phyloP scores from a whole-genome alignment of 2,113 vertebrate species.

The Haemorhous mexicanus region DNA sequence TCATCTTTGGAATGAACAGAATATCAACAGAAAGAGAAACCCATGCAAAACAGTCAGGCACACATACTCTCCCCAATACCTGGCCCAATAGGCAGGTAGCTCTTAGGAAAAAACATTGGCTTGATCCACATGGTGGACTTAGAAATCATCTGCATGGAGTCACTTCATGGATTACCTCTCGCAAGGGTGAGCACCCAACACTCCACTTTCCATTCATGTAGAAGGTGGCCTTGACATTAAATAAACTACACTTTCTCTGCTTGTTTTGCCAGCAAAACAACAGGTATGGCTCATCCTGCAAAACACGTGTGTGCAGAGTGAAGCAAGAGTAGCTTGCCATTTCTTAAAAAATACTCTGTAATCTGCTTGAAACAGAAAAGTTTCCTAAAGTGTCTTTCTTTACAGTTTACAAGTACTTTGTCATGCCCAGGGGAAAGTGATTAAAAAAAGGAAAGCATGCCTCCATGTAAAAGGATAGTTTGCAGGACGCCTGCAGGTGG shows the following conservation, averaged over 20 bases:
- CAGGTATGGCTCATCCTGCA: neutral
- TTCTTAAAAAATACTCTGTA: neutral
- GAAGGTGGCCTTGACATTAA: neutral
- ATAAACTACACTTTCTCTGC: neutral
- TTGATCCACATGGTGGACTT: neutral
- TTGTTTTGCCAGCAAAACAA: neutral
- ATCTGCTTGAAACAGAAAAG: neutral
- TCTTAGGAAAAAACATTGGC: neutral
- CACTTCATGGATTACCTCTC: neutral
- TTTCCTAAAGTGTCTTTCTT: neutral
- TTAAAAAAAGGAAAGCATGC: neutral
- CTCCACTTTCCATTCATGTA: neutral
- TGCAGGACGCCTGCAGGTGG: neutral
- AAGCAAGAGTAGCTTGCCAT: neutral
- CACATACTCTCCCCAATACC: fast-evolving
- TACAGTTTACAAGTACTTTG: neutral
- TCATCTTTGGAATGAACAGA: neutral
- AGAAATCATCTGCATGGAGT: fast-evolving
- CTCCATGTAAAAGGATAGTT: neutral
- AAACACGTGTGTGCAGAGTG: neutral
- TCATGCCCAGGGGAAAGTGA: neutral
- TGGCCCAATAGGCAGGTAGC: neutral
- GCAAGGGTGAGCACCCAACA: neutral
- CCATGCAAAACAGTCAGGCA: neutral
- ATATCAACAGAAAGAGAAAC: neutral